Percentiles rank a stretch among this genome's conserved stretches.
phyloP scores from a whole-genome alignment of 30 jellyfish, hydroid and myxozoan species.

The Cassiopea xamachana region DNA sequence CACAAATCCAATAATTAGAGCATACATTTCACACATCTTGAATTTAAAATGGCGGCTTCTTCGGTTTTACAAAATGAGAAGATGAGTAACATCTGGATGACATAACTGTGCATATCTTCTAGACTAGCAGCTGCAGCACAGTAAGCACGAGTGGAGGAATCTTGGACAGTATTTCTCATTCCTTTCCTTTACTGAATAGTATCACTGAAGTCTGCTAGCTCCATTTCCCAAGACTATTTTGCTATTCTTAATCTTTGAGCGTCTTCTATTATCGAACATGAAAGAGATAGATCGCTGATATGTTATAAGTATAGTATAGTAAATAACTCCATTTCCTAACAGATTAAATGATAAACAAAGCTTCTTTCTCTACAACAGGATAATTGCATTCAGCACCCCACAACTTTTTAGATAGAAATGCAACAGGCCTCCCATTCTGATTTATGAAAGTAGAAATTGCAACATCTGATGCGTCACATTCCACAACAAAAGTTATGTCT shows the following conservation, averaged over 20 bases:
- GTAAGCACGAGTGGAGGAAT: conserved; percentile 67
- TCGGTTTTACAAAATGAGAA: conserved; percentile 45
- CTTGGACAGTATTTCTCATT: conserved; percentile 68
- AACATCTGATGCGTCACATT: conserved; percentile 66
- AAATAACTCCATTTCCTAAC: conserved; percentile 65
- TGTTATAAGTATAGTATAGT: conserved; percentile 33
- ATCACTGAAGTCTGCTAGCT: conserved; percentile 54
- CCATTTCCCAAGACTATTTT: conserved; percentile 49
- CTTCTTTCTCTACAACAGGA: conserved; percentile 71
- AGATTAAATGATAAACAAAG: conserved; percentile 57
- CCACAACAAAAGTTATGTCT: conserved; percentile 76
- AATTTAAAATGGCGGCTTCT: conserved; percentile 55
- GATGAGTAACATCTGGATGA: conserved; percentile 78
- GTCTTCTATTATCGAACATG: conserved; percentile 81
- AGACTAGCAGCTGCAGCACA: conserved; percentile 43
- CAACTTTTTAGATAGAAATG: conserved; percentile 62
- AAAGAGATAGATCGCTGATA: conserved; percentile 72
- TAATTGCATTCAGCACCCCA: conserved; percentile 14
- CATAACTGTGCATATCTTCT: conserved; percentile 35
- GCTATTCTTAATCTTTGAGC: conserved; percentile 69
- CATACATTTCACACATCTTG: conserved; percentile 67
- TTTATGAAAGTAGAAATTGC: conserved; percentile 68
- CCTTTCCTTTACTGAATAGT: conserved; percentile 66
- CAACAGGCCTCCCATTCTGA: conserved; percentile 78
- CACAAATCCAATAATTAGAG: conserved; percentile 52